Conservation (phyloP, 2,888 invertebrate genomes). For the Andrena trimmerana region DNA sequence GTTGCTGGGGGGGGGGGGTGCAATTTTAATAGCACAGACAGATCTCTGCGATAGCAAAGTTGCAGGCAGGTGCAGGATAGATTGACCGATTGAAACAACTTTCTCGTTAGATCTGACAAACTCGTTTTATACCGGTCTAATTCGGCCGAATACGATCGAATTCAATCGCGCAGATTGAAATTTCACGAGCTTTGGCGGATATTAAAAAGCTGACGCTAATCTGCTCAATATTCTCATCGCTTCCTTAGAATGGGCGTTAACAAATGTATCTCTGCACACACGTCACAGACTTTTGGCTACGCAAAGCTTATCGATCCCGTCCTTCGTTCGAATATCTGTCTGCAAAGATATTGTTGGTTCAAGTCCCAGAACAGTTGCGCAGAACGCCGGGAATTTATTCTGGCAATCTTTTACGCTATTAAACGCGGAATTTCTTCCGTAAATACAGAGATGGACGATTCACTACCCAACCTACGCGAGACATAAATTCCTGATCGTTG, state of each 20-base stretch:
- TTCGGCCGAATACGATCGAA: constrained; percentile 48
- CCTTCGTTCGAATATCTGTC: too few relatives aligned
- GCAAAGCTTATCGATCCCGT: background rate
- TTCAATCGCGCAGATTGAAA: constrained; percentile 48
- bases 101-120: constrained; percentile 56
- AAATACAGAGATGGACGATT: constrained; percentile 17
- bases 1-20: background rate
- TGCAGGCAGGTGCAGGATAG: constrained; percentile 40
- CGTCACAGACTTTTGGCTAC: background rate
- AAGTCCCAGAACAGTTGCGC: background rate
- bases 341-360: background rate
- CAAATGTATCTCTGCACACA: background rate
- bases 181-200: constrained; percentile 31
- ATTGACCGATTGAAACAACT: constrained; percentile 51
- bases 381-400: background rate
- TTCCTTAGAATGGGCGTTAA: background rate
- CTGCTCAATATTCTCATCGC: constrained; percentile 17
- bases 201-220: constrained; percentile 48
- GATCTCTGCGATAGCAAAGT: constrained; percentile 5
- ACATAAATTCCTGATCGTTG: constrained; percentile 9
- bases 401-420: background rate
- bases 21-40: constrained; percentile 34
- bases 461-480: background rate
- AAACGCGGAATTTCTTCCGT: constrained; percentile 15
- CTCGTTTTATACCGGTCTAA: constrained; percentile 62